These are phyloP conservation scores for Halcyon smyrnensis DNA, from an alignment of 2,797 vertebrate genomes.

Conservation along the genomic window DNA sequence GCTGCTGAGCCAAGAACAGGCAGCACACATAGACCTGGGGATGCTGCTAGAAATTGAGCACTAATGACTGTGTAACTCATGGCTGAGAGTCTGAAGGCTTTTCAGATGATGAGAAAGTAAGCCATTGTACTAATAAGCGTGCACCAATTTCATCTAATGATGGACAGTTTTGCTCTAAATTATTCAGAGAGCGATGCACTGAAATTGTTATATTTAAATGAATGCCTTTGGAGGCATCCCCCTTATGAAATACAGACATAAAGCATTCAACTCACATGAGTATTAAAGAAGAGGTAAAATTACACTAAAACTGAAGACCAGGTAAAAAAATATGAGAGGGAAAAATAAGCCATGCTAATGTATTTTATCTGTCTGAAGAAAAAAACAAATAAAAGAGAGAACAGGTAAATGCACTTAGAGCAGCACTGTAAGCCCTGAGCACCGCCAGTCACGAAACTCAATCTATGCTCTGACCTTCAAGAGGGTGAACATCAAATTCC, in stretches of 20 bases:
- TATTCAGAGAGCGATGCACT: background rate
- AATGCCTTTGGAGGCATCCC: background rate
- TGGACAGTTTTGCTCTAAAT: background rate
- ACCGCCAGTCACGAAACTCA: background rate
- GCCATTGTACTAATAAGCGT: background rate
- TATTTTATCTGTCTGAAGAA: background rate
- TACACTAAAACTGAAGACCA: background rate
- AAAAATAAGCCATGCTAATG: background rate
- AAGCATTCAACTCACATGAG: background rate
- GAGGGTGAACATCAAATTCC: background rate
- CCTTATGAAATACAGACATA: background rate
- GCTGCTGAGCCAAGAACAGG: background rate
- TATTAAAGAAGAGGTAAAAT: background rate
- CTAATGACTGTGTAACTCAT: background rate
- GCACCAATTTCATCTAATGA: background rate
- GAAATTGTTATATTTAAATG: background rate
- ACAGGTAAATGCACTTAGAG: background rate
- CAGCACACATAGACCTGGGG: accelerated
- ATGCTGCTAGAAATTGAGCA: background rate
- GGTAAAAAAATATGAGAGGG: background rate
- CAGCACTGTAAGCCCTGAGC: background rate
- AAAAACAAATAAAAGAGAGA: background rate
- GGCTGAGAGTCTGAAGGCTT: background rate
- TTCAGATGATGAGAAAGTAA: background rate
- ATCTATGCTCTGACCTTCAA: background rate